These are phyloP conservation scores for Ophioninae sp. DNA, from an alignment of 2,888 invertebrate genomes.

Conservation along the genomic window DNA sequence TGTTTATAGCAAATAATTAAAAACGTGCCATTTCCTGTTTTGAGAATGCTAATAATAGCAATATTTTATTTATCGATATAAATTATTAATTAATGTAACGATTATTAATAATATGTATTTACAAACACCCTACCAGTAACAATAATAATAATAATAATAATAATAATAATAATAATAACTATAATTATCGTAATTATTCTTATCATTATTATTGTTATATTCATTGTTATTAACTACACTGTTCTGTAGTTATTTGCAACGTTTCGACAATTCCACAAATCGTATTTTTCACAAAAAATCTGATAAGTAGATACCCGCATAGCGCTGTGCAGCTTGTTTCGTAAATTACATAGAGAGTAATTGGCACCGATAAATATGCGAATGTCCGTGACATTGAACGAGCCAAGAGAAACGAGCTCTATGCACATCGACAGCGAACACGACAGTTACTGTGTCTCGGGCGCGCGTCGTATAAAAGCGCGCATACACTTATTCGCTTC, in stretches of 20 bases:
- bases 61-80: no score
- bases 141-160: no score
- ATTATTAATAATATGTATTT: no score
- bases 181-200: no score
- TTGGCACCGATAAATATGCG: constrained; percentile 21
- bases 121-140: no score
- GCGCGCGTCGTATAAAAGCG: background rate
- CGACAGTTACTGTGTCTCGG: constrained; percentile 19
- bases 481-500: constrained; percentile 26
- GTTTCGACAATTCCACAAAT: background rate
- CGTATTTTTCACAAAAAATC: background rate
- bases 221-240: no score
- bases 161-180: no score
- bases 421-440: constrained; percentile 2
- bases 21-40: no score
- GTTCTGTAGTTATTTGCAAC: background rate
- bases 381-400: constrained; percentile 42
- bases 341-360: constrained; percentile 27
- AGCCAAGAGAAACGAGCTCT: constrained; percentile 3
- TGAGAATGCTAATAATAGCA: no score
- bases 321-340: background rate
- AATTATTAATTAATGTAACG: no score
- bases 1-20: no score
- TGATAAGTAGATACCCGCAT: background rate
- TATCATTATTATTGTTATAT: no score